These are phyloP conservation scores for Catocala sponsa DNA, from an alignment of 2,888 invertebrate genomes.

Conservation along the genomic window DNA sequence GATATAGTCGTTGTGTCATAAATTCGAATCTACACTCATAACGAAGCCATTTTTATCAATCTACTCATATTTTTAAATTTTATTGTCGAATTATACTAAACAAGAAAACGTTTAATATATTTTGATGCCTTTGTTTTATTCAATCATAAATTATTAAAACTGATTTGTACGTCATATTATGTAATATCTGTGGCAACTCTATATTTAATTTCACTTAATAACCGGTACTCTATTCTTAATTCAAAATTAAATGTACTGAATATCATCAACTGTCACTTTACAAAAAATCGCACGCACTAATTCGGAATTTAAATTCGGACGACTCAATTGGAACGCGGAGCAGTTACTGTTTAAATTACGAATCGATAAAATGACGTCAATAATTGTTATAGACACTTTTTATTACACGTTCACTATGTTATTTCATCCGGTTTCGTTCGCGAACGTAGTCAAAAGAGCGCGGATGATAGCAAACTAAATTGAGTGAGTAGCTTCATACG, in stretches of 20 bases:
- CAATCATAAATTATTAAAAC: too few species aligned
- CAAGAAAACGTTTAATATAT: too few species aligned
- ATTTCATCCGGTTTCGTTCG: constrained; percentile 8
- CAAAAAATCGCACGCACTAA: neutral
- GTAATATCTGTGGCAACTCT: too few species aligned
- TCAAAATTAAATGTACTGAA: too few species aligned
- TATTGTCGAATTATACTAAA: neutral
- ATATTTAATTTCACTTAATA: too few species aligned
- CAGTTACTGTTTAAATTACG: constrained; percentile 10
- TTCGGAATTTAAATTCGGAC: constrained; percentile 18
- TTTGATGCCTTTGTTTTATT: too few species aligned
- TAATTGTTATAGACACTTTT: constrained; percentile 9
- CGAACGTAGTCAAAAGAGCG: constrained; percentile 38
- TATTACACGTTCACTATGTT: constrained; percentile 8
- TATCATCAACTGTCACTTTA: too few species aligned
- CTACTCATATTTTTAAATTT: neutral
- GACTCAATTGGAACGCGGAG: constrained; percentile 13
- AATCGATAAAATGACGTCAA: constrained; percentile 17
- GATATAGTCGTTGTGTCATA: constrained; percentile 15
- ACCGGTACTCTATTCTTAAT: too few species aligned
- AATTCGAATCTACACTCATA: constrained; percentile 4
- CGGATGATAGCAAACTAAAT: constrained; percentile 53
- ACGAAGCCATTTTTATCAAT: neutral
- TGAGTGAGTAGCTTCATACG: constrained; percentile 44
- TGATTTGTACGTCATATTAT: too few species aligned